A percentile compares a stretch with the other conserved stretches of the same genome.
phyloP scores from a whole-genome alignment of 2,113 vertebrate species.

The Amia ocellicauda region DNA sequence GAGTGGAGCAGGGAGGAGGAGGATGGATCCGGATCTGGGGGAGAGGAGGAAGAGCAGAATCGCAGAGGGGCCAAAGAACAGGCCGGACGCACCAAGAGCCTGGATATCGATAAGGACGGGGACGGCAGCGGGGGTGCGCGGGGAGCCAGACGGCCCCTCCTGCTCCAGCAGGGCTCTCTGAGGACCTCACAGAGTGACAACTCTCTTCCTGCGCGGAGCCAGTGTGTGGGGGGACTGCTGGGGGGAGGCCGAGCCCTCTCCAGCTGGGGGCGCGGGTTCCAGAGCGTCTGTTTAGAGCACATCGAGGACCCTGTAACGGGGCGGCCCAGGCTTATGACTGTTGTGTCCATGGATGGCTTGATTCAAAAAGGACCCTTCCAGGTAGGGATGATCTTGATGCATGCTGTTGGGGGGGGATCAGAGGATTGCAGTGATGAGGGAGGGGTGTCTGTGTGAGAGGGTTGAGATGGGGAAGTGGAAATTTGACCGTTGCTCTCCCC shows the following conservation, averaged over 20 bases:
- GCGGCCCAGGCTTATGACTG: slow-evolving; percentile 68
- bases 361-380: slow-evolving; percentile 73
- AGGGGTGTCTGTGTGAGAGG: too few species aligned
- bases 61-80: slow-evolving; percentile 64
- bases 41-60: slow-evolving; percentile 61
- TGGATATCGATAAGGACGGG: slow-evolving; percentile 65
- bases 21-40: slow-evolving; percentile 44
- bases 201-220: slow-evolving; percentile 54
- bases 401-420: too few species aligned
- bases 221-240: slow-evolving; percentile 35
- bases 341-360: slow-evolving; percentile 72
- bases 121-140: slow-evolving; percentile 40
- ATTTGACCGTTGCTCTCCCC: slow-evolving; percentile 17
- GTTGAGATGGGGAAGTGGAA: too few species aligned
- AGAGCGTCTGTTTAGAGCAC: slow-evolving; percentile 67
- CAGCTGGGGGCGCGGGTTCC: slow-evolving; percentile 78
- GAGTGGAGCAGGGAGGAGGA: slow-evolving; percentile 45
- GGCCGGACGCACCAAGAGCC: slow-evolving; percentile 68
- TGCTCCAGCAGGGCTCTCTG: slow-evolving; percentile 57
- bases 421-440: too few species aligned
- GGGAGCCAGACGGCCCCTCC: slow-evolving; percentile 47
- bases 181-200: slow-evolving; percentile 73
- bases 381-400: slow-evolving; percentile 49
- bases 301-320: slow-evolving; percentile 72
- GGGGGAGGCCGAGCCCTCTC: slow-evolving; percentile 57